Evolutionary conservation across 2,797 vertebrate species (phyloP), one percentile per base, ranked within the genome.

Genomic region (Leptatherina wallacei): DNA sequence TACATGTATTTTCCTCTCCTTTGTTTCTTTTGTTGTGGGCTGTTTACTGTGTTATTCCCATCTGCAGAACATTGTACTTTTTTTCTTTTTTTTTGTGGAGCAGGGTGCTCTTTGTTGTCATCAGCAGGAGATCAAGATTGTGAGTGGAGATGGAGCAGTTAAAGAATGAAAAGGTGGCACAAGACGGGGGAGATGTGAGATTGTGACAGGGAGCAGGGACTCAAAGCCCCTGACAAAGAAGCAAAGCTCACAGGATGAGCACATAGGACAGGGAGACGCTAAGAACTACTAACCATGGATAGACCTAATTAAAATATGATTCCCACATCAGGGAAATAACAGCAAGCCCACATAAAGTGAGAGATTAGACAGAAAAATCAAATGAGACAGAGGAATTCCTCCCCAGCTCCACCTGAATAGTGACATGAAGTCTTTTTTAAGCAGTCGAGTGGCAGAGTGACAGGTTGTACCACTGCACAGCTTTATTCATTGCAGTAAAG

Each of bases 301-400:
- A 94, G 90, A 91, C 89, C 93, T 94, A 94, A 95, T 95, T 95
- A 95, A 93, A 94, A 92, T 85, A 89, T 87, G 84, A 91, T 88
- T 91, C 87, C 89, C 83, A 89, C 90, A 88, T 89, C 76, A 61
- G 93, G 92, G 93, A 94, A 86, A 90, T 91, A 92, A 91, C 78
- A 77, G 78, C 76, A 80, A 90, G 84, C 84, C 88, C 73, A 86
- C 80, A 85, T 88, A 87, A 91, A 92, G 88, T 93, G 89, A 92
- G 75, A 69, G 81, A 90, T 90, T 89, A 88, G 87, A 89, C 80
- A 82, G 76, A 75, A 86, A 88, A 89, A 87, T 91, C 78, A 85
- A 86, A 90, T 83, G 78, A 89, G 89, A 87, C 82, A 61, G 71
- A 88, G 79, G 81, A 82, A 85, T 85, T 79, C 73, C 89, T 88